phyloP scores from a whole-genome alignment of 2,113 vertebrate species.

The Alethe diademata region DNA sequence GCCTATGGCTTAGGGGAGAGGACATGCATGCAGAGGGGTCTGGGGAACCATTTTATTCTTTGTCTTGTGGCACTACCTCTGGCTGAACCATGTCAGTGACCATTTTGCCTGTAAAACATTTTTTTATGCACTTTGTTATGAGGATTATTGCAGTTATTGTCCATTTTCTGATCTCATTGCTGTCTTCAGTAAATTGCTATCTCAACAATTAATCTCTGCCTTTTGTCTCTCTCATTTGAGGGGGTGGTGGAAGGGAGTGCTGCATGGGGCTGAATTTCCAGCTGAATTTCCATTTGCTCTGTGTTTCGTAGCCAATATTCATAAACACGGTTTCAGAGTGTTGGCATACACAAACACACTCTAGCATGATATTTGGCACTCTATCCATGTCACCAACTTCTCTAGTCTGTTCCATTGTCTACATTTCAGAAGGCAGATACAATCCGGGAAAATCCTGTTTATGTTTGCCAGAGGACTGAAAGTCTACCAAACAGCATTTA shows the following conservation, averaged over 20 bases:
- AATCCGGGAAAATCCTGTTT: background rate
- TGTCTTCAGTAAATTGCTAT: background rate
- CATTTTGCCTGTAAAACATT: background rate
- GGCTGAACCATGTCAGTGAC: background rate
- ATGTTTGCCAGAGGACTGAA: background rate
- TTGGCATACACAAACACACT: background rate
- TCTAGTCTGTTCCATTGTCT: background rate
- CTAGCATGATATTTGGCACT: background rate
- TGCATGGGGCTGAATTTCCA: rapidly evolving
- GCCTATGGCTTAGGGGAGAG: background rate
- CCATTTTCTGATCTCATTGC: background rate
- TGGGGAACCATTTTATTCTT: background rate
- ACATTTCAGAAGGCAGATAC: background rate
- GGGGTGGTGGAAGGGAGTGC: rapidly evolving
- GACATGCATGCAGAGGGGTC: rapidly evolving
- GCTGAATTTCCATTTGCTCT: background rate
- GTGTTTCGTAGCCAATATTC: background rate
- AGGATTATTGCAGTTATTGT: background rate
- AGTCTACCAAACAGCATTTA: background rate
- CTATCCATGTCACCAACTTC: background rate
- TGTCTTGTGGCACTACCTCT: background rate
- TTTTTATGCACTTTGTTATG: background rate
- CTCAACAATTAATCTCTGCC: background rate
- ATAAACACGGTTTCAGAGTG: background rate
- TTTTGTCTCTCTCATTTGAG: background rate